A percentile compares a stretch with the other conserved stretches of the same genome.
These are phyloP conservation scores for Seladonia tumulorum DNA, from an alignment of 2,888 invertebrate species.

Conservation along the genomic window DNA sequence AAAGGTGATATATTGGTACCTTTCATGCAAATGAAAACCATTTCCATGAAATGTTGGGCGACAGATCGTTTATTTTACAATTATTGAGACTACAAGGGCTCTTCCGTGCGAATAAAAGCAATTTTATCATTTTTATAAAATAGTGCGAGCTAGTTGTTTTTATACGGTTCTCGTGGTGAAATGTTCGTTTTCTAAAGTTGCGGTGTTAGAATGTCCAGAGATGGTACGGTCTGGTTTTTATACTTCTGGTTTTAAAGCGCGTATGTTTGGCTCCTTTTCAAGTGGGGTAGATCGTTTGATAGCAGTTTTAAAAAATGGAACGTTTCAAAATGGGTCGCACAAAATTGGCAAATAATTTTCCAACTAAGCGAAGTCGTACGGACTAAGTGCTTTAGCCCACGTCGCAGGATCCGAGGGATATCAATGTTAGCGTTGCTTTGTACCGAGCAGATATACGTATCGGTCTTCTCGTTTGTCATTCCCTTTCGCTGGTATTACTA, in stretches of 20 bases:
- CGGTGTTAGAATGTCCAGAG: not conserved
- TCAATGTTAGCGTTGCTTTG: slow-evolving; percentile 11
- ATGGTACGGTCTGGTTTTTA: not conserved
- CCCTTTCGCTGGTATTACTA: not conserved
- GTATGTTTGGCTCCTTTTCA: not conserved
- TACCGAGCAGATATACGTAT: not conserved
- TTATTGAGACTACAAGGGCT: too few relatives aligned
- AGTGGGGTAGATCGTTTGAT: not conserved
- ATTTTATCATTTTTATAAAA: not conserved
- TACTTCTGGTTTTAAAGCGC: not conserved
- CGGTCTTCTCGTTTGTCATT: not conserved
- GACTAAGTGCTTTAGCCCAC: not conserved
- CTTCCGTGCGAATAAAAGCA: not conserved
- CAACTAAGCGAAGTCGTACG: not conserved
- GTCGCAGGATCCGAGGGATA: slow-evolving; percentile 8
- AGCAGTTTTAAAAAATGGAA: not conserved
- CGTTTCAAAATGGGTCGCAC: not conserved
- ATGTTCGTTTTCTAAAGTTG: not conserved
- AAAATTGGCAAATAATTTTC: slow-evolving; percentile 8
- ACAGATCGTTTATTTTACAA: too few relatives aligned
- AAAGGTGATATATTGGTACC: too few relatives aligned
- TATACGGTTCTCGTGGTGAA: not conserved
- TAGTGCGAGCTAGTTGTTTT: not conserved
- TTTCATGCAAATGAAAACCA: too few relatives aligned
- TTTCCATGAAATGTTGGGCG: too few relatives aligned